Evolutionary conservation across 2,888 invertebrate species (phyloP).

Genomic region (Thalpophila matura): DNA sequence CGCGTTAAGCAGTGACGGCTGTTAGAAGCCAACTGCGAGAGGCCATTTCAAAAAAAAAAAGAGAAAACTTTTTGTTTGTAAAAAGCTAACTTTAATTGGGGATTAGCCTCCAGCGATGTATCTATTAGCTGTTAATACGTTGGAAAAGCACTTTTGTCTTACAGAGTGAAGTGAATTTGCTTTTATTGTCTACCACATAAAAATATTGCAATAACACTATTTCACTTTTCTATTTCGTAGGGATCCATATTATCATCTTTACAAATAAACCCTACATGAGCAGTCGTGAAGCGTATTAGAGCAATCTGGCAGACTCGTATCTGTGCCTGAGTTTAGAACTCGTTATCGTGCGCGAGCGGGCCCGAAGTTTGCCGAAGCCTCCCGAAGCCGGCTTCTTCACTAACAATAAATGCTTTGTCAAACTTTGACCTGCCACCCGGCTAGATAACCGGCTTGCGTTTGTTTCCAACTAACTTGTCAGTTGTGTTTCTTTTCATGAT

Average conservation of each 20-base stretch:
- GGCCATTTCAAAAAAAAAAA: too few species aligned
- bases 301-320: constrained; percentile 51
- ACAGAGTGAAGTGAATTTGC: too few species aligned
- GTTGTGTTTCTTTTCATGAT: constrained; percentile 63
- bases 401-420: constrained; percentile 87
- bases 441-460: constrained; percentile 82
- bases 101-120: too few species aligned
- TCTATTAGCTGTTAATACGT: too few species aligned
- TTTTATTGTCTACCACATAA: too few species aligned
- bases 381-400: constrained; percentile 73
- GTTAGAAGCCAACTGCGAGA: too few species aligned
- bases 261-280: constrained; percentile 47
- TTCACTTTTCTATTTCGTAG: neutral
- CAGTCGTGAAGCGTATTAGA: constrained; percentile 56
- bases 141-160: too few species aligned
- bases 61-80: too few species aligned
- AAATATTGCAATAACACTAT: neutral
- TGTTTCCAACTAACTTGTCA: constrained; percentile 74
- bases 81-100: too few species aligned
- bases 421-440: constrained; percentile 72
- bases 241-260: neutral
- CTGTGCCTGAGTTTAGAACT: constrained; percentile 76
- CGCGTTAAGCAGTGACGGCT: too few species aligned
- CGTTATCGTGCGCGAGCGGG: constrained; percentile 79
- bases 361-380: constrained; percentile 58